Evolutionary conservation across 2,113 vertebrate species (phyloP).

Genomic region (Clarias macrocephalus): DNA sequence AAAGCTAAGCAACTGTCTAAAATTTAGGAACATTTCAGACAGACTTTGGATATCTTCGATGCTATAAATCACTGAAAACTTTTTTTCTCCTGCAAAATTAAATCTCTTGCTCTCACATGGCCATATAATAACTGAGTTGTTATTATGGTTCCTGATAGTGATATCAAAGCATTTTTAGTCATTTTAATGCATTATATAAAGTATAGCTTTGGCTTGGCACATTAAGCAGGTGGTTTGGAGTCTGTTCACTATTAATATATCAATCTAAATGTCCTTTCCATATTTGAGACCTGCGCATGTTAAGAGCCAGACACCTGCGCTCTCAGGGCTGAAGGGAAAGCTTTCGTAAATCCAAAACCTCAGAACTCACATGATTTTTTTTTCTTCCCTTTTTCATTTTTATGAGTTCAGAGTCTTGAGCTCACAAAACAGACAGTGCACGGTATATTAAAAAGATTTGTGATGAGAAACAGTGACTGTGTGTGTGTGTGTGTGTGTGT

Average conservation of each 20-base stretch:
- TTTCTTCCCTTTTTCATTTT: slow-evolving; percentile 26
- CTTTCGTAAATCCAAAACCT: neutral
- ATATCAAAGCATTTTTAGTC: neutral
- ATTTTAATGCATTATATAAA: neutral
- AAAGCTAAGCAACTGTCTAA: neutral
- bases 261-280: slow-evolving; percentile 3
- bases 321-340: slow-evolving; percentile 16
- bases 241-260: neutral
- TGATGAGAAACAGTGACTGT: slow-evolving; percentile 23
- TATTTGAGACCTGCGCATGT: neutral
- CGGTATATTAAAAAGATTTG: slow-evolving; percentile 46
- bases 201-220: neutral
- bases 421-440: slow-evolving; percentile 33
- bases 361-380: slow-evolving; percentile 5
- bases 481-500: slow-evolving; percentile 37
- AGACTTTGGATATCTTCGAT: neutral
- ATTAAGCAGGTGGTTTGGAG: slow-evolving; percentile 14
- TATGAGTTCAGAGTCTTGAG: slow-evolving; percentile 26
- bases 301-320: slow-evolving; percentile 21
- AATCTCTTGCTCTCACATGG: too few relatives aligned
- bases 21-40: neutral
- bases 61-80: neutral
- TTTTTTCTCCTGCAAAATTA: neutral
- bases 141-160: neutral
- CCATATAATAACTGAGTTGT: neutral